Evolutionary conservation across 2,888 invertebrate genomes (phyloP), one percentile per base, ranked within the genome.

Genomic region (Noctua janthina): DNA sequence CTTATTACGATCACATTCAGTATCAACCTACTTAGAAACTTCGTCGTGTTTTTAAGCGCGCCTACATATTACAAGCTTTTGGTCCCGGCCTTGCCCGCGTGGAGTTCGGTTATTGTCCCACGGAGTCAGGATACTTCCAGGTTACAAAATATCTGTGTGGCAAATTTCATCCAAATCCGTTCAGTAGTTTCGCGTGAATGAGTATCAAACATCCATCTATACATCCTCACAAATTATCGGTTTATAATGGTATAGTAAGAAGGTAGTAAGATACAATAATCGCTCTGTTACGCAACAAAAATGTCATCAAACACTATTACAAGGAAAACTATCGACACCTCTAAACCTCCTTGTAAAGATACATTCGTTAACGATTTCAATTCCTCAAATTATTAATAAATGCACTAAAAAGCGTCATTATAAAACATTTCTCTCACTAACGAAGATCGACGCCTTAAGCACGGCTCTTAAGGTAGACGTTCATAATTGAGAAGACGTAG

Each of bases 401-500:
- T 35, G 10, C 8, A 15, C 11, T 39, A 7, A 56, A 23, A 7
- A 20, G 43, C 17, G n/a, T 64, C 46, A 74, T 79, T 46, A 64
- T n/a, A n/a, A 77, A 80, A 72, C 43, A 56, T 70, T 79, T n/a
- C 17, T 43, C 13, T n/a, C 2, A 46, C 11, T 64, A 69, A 86
- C 56, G 59, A 81, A 81, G 73, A 76, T n/a, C n/a, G 86, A n/a
- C 76, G 46, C 29, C 73, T 74, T 39, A 62, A 78, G 56, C 62
- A 35, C 66, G 49, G 29, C 64, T 49, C 67, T 71, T 51, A 76
- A 78, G 43, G 29, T 46, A 81, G 84, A 71, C 35, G 70, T 69
- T 85, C 80, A 66, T 88, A 89, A 89, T 88, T 87, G 85, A 78
- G 81, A 59, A 87, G 87, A 82, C 62, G 81, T 35, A 66, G 74